A percentile compares a stretch with the other conserved stretches of the same genome.
Evolutionary conservation across 2,888 invertebrate species (phyloP).

Genomic region (Protonemura montana): DNA sequence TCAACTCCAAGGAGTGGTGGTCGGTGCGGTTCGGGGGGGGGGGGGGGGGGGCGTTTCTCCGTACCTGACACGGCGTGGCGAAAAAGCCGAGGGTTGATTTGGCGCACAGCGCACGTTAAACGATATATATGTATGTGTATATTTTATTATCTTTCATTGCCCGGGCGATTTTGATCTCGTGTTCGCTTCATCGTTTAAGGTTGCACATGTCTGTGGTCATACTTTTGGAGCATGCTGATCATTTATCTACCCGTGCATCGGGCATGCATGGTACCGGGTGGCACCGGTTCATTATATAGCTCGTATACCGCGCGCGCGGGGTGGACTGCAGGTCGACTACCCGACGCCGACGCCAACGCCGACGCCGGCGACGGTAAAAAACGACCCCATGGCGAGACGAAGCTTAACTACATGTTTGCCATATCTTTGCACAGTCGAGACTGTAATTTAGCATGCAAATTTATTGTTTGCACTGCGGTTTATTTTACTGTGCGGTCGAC

Average conservation of each 20-base stretch:
- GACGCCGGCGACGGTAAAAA: background rate
- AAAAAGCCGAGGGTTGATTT: background rate
- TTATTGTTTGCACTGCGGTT: background rate
- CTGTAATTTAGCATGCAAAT: conserved; percentile 13
- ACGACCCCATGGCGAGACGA: background rate
- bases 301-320: background rate
- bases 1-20: background rate
- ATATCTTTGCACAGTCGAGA: background rate
- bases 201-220: background rate
- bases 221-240: background rate
- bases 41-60: background rate
- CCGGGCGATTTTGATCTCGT: background rate
- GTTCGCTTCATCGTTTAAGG: background rate
- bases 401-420: background rate
- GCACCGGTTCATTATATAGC: background rate
- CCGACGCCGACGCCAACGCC: background rate
- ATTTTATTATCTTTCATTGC: background rate
- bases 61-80: conserved; percentile 15
- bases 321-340: background rate
- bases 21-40: background rate
- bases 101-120: background rate
- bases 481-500: background rate
- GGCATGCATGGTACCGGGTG: conserved; percentile 36
- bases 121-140: conserved; percentile 16
- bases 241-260: too few relatives aligned